These are phyloP conservation scores for Ochropleura leucogaster DNA, from an alignment of 2,888 invertebrate genomes.

Conservation along the genomic window DNA sequence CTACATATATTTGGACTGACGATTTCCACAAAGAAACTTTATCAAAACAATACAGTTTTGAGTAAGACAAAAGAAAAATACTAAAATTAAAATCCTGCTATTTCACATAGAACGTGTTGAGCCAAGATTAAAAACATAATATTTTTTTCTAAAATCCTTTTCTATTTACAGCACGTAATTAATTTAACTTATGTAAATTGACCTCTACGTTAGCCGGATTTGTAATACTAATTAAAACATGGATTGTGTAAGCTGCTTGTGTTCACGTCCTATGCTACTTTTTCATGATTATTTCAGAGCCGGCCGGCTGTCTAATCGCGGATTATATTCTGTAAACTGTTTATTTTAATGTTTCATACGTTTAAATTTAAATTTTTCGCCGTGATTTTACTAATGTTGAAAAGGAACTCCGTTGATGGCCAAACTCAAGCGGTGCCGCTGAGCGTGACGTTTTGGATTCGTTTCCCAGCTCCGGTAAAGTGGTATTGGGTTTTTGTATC, in stretches of 20 bases:
- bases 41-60: not conserved
- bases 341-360: constrained; percentile 49
- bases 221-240: constrained; percentile 60
- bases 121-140: constrained; percentile 2
- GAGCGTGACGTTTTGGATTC: not conserved
- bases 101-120: not conserved
- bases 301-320: constrained; percentile 31
- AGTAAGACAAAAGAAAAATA: not conserved
- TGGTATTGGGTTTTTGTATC: not conserved
- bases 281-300: constrained; percentile 52
- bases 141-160: constrained; percentile 6
- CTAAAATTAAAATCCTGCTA: not conserved
- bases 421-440: not conserved
- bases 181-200: constrained; percentile 54
- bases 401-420: not conserved
- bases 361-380: constrained; percentile 11
- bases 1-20: no score
- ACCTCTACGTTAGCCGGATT: constrained; percentile 31
- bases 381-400: not conserved
- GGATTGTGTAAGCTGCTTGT: constrained; percentile 55
- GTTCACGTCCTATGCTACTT: constrained; percentile 42
- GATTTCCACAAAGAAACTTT: not conserved
- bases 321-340: constrained; percentile 53
- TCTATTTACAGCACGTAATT: constrained; percentile 47
- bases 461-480: not conserved